These are phyloP conservation scores for Petroica traversi DNA, from an alignment of 2,113 vertebrate genomes.

Conservation along the genomic window DNA sequence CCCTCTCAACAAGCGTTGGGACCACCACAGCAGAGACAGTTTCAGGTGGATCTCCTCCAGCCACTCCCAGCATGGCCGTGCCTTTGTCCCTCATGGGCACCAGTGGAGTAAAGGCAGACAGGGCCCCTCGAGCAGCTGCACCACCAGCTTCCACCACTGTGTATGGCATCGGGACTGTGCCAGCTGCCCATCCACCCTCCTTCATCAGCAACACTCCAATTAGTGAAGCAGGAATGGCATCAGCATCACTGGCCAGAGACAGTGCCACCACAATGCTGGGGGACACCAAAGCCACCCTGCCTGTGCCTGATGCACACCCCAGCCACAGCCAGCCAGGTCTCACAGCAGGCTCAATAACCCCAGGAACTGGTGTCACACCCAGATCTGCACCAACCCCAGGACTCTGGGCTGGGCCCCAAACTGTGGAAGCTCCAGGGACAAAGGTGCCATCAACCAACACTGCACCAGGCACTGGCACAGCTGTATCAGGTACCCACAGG, in stretches of 20 bases:
- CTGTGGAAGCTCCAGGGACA: background rate
- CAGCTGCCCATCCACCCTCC: background rate
- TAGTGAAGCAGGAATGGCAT: background rate
- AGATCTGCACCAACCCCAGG: background rate
- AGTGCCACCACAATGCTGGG: background rate
- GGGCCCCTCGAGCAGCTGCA: background rate
- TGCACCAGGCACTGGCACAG: background rate
- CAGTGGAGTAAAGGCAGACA: background rate
- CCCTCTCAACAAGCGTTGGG: background rate
- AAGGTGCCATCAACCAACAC: rapidly evolving
- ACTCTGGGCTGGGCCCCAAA: rapidly evolving
- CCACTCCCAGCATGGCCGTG: background rate
- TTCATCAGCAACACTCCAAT: rapidly evolving
- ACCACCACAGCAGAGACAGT: background rate
- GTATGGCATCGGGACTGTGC: rapidly evolving
- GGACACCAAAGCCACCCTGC: rapidly evolving
- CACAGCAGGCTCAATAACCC: background rate
- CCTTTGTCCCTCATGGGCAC: rapidly evolving
- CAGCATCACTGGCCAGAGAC: background rate
- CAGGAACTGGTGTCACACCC: background rate
- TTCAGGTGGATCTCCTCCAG: background rate
- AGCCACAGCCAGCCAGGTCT: background rate
- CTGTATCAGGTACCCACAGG: background rate
- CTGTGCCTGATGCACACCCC: background rate
- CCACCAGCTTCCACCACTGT: rapidly evolving